Percentiles rank a stretch among this genome's conserved stretches.
These are phyloP conservation scores for Nineta flava DNA, from an alignment of 2,888 invertebrate genomes.

Conservation along the genomic window DNA sequence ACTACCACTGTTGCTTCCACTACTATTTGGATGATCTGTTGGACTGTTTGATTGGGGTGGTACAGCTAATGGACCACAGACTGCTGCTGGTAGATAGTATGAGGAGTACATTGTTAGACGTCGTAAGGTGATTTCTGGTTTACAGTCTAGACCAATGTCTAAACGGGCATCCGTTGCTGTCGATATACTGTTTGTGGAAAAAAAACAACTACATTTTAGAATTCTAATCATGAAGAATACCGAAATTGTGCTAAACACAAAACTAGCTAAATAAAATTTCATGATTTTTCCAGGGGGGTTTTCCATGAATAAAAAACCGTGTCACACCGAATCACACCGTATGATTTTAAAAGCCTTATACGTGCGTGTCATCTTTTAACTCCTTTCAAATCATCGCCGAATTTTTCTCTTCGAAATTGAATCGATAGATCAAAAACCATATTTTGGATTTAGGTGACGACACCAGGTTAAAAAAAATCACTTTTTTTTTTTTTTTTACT, in stretches of 20 bases:
- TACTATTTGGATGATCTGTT: too few species aligned
- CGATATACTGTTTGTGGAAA: slow-evolving; percentile 37
- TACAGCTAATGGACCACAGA: slow-evolving; percentile 24
- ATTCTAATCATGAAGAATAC: too few species aligned
- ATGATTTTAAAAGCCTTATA: too few species aligned
- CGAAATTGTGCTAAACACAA: background rate
- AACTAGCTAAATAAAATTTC: background rate
- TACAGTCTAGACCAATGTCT: slow-evolving; percentile 62
- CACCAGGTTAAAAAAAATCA: too few species aligned
- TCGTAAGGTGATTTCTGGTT: slow-evolving; percentile 58
- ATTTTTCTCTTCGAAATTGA: too few species aligned
- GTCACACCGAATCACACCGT: too few species aligned
- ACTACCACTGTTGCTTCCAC: too few species aligned
- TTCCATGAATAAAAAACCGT: background rate
- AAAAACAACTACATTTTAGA: slow-evolving; percentile 16
- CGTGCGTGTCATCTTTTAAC: too few species aligned
- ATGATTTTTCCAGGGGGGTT: background rate
- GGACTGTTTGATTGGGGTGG: slow-evolving; percentile 19
- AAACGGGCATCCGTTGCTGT: slow-evolving; percentile 62
- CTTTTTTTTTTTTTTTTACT: too few species aligned
- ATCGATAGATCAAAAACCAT: too few species aligned
- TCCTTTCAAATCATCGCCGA: too few species aligned
- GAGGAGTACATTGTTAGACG: slow-evolving; percentile 52
- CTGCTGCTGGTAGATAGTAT: slow-evolving; percentile 39
- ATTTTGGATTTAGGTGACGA: too few species aligned